These are phyloP conservation scores for Henricia sp. DNA, from an alignment of 53 echinoderm and acorn worm species.

Conservation along the genomic window DNA sequence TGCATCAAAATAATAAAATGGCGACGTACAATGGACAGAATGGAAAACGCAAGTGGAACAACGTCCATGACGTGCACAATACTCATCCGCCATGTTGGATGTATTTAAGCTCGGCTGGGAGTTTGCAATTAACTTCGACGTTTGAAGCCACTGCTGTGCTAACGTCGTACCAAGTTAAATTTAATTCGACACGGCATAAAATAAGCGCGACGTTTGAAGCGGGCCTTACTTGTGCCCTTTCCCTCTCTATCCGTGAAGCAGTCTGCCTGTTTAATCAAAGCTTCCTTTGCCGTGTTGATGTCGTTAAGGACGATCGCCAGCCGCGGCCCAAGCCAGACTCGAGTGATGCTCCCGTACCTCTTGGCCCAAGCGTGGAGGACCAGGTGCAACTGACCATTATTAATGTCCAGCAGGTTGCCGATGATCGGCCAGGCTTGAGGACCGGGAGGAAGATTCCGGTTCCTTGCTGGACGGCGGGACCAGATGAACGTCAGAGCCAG, in stretches of 20 bases:
- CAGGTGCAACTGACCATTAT: background rate
- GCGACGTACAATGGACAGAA: too few relatives aligned
- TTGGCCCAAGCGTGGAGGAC: background rate
- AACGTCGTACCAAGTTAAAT: background rate
- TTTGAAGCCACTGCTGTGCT: background rate
- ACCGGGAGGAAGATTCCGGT: conserved; percentile 16
- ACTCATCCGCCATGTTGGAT: too few relatives aligned
- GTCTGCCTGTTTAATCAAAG: conserved; percentile 48
- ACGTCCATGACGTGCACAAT: too few relatives aligned
- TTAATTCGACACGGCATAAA: background rate
- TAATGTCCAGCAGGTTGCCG: background rate
- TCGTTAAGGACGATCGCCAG: conserved; percentile 40
- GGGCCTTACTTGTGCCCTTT: background rate
- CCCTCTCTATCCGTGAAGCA: conserved; percentile 39
- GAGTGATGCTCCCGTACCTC: conserved; percentile 11
- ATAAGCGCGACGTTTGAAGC: background rate
- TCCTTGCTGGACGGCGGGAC: background rate
- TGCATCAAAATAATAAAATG: too few relatives aligned
- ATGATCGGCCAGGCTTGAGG: conserved; percentile 9
- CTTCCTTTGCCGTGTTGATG: conserved; percentile 36
- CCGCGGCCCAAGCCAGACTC: background rate
- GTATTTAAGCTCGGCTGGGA: too few relatives aligned
- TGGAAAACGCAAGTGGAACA: too few relatives aligned
- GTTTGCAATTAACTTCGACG: background rate
- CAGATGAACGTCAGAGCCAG: conserved; percentile 4